Percentiles rank a stretch among this genome's conserved stretches.
phyloP scores from a whole-genome alignment of 2,888 invertebrate genomes.

The Scaptomyza tumidula region DNA sequence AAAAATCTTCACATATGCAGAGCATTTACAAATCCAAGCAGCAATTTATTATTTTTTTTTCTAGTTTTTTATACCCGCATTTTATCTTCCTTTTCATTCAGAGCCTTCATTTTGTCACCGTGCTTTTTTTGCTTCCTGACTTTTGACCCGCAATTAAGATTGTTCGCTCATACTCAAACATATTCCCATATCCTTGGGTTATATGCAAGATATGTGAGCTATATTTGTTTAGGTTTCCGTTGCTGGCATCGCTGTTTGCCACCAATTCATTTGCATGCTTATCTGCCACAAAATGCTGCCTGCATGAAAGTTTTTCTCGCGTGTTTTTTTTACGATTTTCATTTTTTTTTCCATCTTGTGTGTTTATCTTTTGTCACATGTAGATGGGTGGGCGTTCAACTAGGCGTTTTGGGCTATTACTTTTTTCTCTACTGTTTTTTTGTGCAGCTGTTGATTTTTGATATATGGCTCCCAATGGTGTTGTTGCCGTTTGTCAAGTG shows the following conservation, averaged over 20 bases:
- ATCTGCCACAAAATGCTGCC: slow-evolving; percentile 61
- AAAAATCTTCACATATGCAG: slow-evolving; percentile 7
- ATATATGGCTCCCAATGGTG: slow-evolving; percentile 74
- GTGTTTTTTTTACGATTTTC: slow-evolving; percentile 30
- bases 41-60: slow-evolving; percentile 1
- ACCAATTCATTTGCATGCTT: slow-evolving; percentile 77
- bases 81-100: slow-evolving; percentile 42
- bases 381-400: slow-evolving; percentile 23
- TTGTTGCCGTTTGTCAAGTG: slow-evolving; percentile 36
- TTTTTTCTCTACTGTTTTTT: slow-evolving; percentile 23
- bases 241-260: slow-evolving; percentile 32
- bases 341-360: slow-evolving; percentile 48
- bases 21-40: neutral
- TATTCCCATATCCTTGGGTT: slow-evolving; percentile 5
- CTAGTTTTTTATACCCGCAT: slow-evolving; percentile 6
- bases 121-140: slow-evolving; percentile 39
- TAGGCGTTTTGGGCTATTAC: slow-evolving; percentile 11
- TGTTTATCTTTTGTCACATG: slow-evolving; percentile 77
- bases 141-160: slow-evolving; percentile 78
- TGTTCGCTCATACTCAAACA: slow-evolving; percentile 42
- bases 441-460: slow-evolving; percentile 73
- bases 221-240: slow-evolving; percentile 26
- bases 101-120: slow-evolving; percentile 38
- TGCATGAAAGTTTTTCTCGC: slow-evolving; percentile 61
- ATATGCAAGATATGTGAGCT: slow-evolving; percentile 29